These are phyloP conservation scores for Carassius auratus DNA, from an alignment of 2,113 vertebrate genomes.

Conservation along the genomic window DNA sequence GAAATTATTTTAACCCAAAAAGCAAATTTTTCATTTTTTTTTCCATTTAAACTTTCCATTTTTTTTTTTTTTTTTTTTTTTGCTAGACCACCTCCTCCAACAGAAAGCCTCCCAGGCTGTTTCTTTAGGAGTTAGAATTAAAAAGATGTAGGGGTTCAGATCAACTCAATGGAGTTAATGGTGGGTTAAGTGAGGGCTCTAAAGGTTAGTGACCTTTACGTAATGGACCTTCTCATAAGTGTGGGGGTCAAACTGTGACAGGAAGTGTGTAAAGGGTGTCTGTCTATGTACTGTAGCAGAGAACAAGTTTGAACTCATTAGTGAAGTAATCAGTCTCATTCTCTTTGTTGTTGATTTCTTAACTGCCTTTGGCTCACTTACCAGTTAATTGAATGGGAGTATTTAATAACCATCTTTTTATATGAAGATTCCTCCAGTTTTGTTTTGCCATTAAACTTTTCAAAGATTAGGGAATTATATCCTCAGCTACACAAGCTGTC, in stretches of 20 bases:
- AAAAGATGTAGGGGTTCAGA: slow-evolving; percentile 27
- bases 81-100: background rate
- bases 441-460: slow-evolving; percentile 1
- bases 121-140: slow-evolving; percentile 4
- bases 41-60: slow-evolving; percentile 13
- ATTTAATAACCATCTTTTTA: too few relatives aligned
- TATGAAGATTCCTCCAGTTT: background rate
- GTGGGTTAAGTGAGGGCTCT: slow-evolving; percentile 52
- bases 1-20: too few relatives aligned
- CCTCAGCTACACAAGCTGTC: background rate
- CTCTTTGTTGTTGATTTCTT: background rate
- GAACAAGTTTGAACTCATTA: background rate
- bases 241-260: slow-evolving; percentile 5
- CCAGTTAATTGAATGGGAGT: background rate
- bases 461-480: background rate
- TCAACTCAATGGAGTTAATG: slow-evolving; percentile 40
- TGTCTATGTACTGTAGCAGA: background rate
- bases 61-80: too few relatives aligned
- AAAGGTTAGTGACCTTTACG: slow-evolving; percentile 47
- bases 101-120: slow-evolving; percentile 22
- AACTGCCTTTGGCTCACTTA: slow-evolving; percentile 1
- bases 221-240: slow-evolving; percentile 22
- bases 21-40: too few relatives aligned
- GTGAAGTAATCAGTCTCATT: background rate
- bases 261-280: background rate